phyloP scores from a whole-genome alignment of 1,140 invertebrate species.

The Rhopalosiphum maidis region DNA sequence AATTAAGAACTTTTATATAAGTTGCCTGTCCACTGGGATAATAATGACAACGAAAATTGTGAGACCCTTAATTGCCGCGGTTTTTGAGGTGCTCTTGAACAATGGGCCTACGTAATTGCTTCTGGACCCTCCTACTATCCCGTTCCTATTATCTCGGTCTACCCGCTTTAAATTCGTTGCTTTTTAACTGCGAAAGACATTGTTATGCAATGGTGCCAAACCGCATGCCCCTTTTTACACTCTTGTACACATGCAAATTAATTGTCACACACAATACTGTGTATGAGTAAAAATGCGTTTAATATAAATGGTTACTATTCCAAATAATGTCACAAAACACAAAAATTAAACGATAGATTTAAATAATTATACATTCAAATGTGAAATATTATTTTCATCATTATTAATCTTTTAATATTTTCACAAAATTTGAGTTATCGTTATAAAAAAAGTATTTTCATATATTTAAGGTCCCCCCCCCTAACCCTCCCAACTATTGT shows the following conservation, averaged over 20 bases:
- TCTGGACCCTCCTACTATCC: conserved; percentile 24
- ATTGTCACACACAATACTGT: neutral
- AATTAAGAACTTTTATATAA: conserved; percentile 57
- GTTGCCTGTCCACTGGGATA: conserved; percentile 43
- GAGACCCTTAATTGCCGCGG: conserved; percentile 56
- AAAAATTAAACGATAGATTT: neutral
- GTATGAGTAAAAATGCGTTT: neutral
- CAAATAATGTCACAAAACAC: neutral
- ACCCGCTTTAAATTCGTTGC: conserved; percentile 28
- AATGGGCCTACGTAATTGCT: conserved; percentile 53
- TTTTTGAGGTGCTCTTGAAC: conserved; percentile 53
- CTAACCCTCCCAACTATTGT: neutral
- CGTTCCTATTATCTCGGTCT: conserved; percentile 8
- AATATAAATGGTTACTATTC: neutral
- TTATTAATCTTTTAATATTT: neutral
- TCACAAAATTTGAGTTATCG: neutral
- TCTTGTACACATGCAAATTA: conserved; percentile 33
- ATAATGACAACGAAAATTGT: conserved; percentile 53
- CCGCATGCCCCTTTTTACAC: neutral
- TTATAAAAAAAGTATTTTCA: neutral
- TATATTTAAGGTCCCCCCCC: neutral
- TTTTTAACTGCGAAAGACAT: conserved; percentile 49
- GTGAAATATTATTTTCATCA: neutral
- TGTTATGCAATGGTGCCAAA: conserved; percentile 25
- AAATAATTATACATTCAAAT: neutral